Evolutionary conservation across 2,797 vertebrate genomes (phyloP).

Genomic region (Acridotheres tristis): DNA sequence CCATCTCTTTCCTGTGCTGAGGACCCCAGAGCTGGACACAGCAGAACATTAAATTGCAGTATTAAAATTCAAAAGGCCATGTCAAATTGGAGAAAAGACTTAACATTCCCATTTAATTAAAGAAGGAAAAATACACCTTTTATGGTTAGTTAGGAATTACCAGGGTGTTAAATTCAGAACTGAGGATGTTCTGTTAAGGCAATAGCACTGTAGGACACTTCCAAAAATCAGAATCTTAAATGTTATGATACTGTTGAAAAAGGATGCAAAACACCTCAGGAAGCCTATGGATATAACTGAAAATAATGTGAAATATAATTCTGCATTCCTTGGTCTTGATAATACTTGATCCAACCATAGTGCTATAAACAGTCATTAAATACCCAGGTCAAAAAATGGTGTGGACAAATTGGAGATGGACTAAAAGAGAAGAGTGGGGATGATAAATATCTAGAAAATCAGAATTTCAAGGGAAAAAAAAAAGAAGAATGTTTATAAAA

Average conservation of each 20-base stretch:
- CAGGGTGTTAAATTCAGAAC: not conserved
- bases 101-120: not conserved
- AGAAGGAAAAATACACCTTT: not conserved
- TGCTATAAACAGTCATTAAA: not conserved
- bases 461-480: not conserved
- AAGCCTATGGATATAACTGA: not conserved
- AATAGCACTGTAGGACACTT: not conserved
- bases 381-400: not conserved
- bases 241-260: not conserved
- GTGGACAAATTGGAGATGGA: not conserved
- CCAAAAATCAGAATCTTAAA: not conserved
- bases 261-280: not conserved
- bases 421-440: not conserved
- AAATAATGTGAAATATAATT: not conserved
- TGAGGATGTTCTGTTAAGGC: not conserved
- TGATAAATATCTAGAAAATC: not conserved
- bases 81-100: not conserved
- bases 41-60: not conserved
- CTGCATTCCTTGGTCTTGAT: not conserved
- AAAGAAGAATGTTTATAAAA: not conserved
- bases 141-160: not conserved
- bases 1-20: not conserved
- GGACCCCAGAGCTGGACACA: not conserved
- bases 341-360: not conserved
- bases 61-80: not conserved